A percentile compares a stretch with the other conserved stretches of the same genome.
phyloP scores from a whole-genome alignment of 2,113 vertebrate genomes.

The Eurystomus gularis region DNA sequence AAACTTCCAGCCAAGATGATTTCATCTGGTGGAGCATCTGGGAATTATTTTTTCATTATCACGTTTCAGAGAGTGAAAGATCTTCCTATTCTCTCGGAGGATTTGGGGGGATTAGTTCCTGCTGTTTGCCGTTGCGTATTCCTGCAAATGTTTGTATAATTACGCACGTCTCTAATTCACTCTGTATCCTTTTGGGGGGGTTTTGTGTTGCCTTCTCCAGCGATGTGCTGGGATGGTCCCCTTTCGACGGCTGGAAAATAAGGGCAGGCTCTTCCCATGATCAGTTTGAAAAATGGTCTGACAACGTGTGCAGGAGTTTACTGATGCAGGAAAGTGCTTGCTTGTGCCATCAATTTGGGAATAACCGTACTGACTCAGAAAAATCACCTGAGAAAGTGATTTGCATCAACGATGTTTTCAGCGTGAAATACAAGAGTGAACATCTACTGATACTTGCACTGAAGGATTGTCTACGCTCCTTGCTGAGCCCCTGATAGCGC shows the following conservation, averaged over 20 bases:
- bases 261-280: neutral
- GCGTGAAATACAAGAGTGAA: neutral
- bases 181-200: neutral
- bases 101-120: conserved; percentile 49
- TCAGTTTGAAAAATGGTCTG: neutral
- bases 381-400: neutral
- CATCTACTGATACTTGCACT: neutral
- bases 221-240: neutral
- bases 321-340: neutral
- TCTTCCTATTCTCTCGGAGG: neutral
- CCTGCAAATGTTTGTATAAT: neutral
- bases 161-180: neutral
- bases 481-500: neutral
- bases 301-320: neutral
- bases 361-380: neutral
- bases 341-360: neutral
- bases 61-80: conserved; percentile 25
- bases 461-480: neutral
- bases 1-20: conserved; percentile 34
- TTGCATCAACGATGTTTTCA: neutral
- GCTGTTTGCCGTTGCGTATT: neutral
- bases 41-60: conserved; percentile 46
- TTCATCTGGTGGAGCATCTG: conserved; percentile 45
- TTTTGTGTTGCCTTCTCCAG: neutral
- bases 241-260: neutral